These are phyloP conservation scores for Drosophila arawakana DNA, from an alignment of 1,140 invertebrate species.

Conservation along the genomic window DNA sequence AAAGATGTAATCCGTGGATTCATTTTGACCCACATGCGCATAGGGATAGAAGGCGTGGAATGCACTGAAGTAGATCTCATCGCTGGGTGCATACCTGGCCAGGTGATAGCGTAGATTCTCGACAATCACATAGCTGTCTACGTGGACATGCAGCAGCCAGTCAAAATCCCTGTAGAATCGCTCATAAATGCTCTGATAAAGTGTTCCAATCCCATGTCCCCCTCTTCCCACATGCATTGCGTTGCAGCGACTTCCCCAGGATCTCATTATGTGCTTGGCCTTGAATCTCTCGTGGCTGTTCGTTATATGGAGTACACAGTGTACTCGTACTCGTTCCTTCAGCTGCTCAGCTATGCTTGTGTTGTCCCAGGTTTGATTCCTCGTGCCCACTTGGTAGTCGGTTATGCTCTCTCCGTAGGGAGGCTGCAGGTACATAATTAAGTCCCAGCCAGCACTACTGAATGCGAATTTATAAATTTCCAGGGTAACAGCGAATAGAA, in stretches of 20 bases:
- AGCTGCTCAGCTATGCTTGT: slow-evolving; percentile 89
- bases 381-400: slow-evolving; percentile 19
- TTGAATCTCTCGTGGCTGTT: slow-evolving; percentile 86
- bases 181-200: slow-evolving; percentile 89
- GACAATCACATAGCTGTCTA: slow-evolving; percentile 96
- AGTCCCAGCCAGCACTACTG: not conserved
- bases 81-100: slow-evolving; percentile 87
- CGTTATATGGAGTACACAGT: slow-evolving; percentile 88
- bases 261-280: slow-evolving; percentile 94
- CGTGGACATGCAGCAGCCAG: slow-evolving; percentile 97
- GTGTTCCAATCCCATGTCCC: slow-evolving; percentile 87
- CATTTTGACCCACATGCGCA: slow-evolving; percentile 96
- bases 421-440: slow-evolving; percentile 6
- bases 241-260: slow-evolving; percentile 97
- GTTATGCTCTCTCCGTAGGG: slow-evolving; percentile 44
- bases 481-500: not conserved
- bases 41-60: slow-evolving; percentile 92
- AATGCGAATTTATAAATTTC: slow-evolving; percentile 13
- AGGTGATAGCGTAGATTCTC: slow-evolving; percentile 96
- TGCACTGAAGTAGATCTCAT: slow-evolving; percentile 94
- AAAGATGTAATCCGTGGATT: slow-evolving; percentile 94
- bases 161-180: slow-evolving; percentile 92
- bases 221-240: slow-evolving; percentile 94
- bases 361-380: slow-evolving; percentile 46
- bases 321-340: slow-evolving; percentile 91